A percentile compares a stretch with the other conserved stretches of the same genome.
Conservation (phyloP, 2,797 vertebrate species). For the Cossypha heuglini region DNA sequence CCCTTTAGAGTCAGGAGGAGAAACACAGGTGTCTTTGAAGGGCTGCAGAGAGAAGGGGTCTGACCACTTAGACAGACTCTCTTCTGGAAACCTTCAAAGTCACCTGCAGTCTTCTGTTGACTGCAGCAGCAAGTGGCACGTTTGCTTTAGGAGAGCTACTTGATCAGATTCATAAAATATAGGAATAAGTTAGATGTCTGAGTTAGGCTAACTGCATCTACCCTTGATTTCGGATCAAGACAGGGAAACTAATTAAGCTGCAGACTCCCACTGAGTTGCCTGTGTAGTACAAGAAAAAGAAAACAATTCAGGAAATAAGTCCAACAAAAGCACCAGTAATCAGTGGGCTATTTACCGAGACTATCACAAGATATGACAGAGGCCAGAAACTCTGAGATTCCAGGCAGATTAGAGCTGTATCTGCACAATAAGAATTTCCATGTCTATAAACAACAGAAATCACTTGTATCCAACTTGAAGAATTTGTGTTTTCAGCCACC, state of each 20-base stretch:
- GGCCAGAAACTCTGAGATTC: constrained; percentile 35
- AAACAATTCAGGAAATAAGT: neutral
- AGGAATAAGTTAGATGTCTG: neutral
- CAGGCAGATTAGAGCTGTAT: neutral
- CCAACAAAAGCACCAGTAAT: constrained; percentile 44
- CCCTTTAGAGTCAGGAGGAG: constrained; percentile 21
- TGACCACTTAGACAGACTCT: neutral
- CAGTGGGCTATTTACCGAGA: constrained; percentile 6
- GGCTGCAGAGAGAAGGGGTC: constrained; percentile 3
- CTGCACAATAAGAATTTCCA: neutral
- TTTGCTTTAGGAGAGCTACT: neutral
- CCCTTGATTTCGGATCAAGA: constrained; percentile 18
- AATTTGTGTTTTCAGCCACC: neutral
- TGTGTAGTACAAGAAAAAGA: neutral
- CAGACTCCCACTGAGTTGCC: neutral
- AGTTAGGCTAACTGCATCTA: neutral
- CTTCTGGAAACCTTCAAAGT: constrained; percentile 40
- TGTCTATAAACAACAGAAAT: neutral
- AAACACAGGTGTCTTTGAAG: constrained; percentile 34
- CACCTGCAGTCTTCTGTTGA: neutral
- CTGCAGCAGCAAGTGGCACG: neutral
- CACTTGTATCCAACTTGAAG: neutral
- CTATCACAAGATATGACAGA: constrained; percentile 42
- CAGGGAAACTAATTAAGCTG: constrained; percentile 8
- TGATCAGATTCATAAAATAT: neutral